Evolutionary conservation across 2,888 invertebrate genomes (phyloP).

Genomic region (Drosophila leonis): DNA sequence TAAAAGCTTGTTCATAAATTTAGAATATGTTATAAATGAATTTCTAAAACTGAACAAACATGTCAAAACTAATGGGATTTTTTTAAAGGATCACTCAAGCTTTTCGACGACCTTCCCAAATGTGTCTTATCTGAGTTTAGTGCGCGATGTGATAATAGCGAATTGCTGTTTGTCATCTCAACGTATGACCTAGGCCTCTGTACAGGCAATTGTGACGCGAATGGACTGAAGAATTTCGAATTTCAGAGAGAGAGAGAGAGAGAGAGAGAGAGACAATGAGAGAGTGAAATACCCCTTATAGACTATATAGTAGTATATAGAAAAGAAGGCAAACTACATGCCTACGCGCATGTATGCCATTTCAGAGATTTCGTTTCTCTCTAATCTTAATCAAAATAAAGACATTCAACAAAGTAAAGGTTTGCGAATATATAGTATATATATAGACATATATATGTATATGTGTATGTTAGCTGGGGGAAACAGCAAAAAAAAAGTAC

Average conservation of each 20-base stretch:
- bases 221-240: conserved; percentile 19
- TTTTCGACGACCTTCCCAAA: conserved; percentile 43
- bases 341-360: conserved; percentile 35
- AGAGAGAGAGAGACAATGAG: background rate
- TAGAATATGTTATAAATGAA: conserved; percentile 5
- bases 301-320: background rate
- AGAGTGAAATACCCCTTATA: background rate
- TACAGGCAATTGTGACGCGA: conserved; percentile 31
- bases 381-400: conserved; percentile 63
- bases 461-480: background rate
- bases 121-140: conserved; percentile 30
- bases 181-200: conserved; percentile 35
- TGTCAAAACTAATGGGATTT: background rate
- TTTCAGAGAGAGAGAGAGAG: background rate
- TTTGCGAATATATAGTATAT: conserved; percentile 61
- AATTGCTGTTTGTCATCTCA: conserved; percentile 12
- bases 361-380: conserved; percentile 9
- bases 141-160: background rate
- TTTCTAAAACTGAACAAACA: background rate
- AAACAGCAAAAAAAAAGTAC: conserved; percentile 14
- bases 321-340: conserved; percentile 18
- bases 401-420: conserved; percentile 44
- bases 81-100: background rate
- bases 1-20: conserved; percentile 4
- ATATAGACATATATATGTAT: conserved; percentile 7